Evolutionary conservation across 1,140 invertebrate species (phyloP), one percentile per base, ranked within the genome.

Genomic region (Psix sp.): DNA sequence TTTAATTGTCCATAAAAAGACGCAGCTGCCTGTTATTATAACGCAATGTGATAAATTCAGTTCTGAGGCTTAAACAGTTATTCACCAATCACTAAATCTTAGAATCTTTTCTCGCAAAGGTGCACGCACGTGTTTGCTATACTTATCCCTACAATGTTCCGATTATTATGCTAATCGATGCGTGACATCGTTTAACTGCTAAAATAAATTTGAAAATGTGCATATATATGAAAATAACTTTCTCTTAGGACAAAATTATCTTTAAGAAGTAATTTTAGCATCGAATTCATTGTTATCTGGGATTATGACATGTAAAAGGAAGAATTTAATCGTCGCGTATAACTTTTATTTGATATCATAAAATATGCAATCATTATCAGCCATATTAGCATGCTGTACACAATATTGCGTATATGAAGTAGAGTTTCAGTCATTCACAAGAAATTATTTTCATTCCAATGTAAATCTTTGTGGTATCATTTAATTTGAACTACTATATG

Each of bases 121-220:
- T 60, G 66, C 49, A 24, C 65, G 62, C 66, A 62, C 66, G 56
- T 62, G 56, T 70, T 35, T 70, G 33, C 5, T 15, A 26, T 13
- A 1, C 56, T 43, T 49, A 60, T 60, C 33, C 48, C 66, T 33
- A 56, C 56, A 62, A 62, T 71, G 56, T 60, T 56, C 56, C 56
- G 67, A 70, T 60, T 70, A 60, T 60, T 51, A 49, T 56, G 57
- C 42, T 57, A 62, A 62, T 71, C 57, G 67, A 49, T 71, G 67
- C 67, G 49, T 71, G 51, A 62, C 56, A 56, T 56, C 49, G 48
- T 60, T 54, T 38, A 26, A 35, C 26, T 35, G 46, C 48, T 60
- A 54, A 49, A 52, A 59, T n/a, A n/a, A 36, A 39, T 52, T 36
- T 31, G 59, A 59, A 51, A 56, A 56, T 36, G 43, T 49, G 35